Evolutionary conservation across 2,797 vertebrate genomes (phyloP), one percentile per base, ranked within the genome.

Genomic region (Manis javanica): DNA sequence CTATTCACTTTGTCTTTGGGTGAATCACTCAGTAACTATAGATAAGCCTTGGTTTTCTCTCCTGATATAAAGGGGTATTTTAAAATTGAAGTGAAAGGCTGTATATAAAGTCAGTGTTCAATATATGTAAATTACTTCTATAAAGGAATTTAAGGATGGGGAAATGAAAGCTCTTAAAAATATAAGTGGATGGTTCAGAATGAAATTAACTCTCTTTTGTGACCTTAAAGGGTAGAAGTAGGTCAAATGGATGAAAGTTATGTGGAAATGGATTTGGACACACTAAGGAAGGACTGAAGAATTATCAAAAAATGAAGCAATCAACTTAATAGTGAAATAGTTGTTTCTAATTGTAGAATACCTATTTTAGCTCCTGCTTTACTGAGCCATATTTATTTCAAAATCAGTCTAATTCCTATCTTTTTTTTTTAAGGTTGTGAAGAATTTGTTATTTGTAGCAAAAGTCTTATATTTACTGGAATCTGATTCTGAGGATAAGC

Each of bases 391-490:
- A 42, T 89, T 42, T 89, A 34, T 75, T 69, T 74, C 53, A 53
- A 21, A 78, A 63, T 63, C 53, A 71, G 66, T 77, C 57, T 12
- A 46, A 11, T 84, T 42, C 57, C 57, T 19, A 37, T 13, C 29
- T 63, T 49, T 68, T 23, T 57, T 59, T 97, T 77, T 89, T 95
- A 98, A 99, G 99, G 99, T 99, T 91, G 98, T 99, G 97, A 99
- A 99, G 98, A 99, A 99, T 98, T 98, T 99, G 96, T 98, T 99
- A 92, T 99, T 99, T 23, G 98, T 99, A 31, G 99, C 99, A 66
- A 99, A 99, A 97, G 99, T 99, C 94, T 98, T 99, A 84, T 99
- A 99, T 98, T 99, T 99, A 86, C 97, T 99, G 85, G 99, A 98
- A 23, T 99, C 99, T 0, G 98, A 99, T 95, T 98, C 98, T 19